Conservation (phyloP, 2,888 invertebrate species). For the Acleris literana region DNA sequence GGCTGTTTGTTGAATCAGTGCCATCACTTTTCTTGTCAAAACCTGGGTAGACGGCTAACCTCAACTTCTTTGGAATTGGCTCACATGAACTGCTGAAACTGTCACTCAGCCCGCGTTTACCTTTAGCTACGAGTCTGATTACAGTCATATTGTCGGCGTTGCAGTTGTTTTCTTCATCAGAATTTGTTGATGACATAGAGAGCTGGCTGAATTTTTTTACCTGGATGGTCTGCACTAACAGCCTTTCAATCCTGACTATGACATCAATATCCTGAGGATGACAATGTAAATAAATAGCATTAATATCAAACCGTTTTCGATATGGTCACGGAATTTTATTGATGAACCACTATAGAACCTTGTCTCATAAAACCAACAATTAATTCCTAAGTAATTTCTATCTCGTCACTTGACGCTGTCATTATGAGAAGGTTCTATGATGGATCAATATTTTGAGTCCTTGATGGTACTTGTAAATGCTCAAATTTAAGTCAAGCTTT, state of each 20-base stretch:
- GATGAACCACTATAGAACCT: no score
- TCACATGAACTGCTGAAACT: constrained; percentile 61
- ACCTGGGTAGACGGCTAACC: constrained; percentile 44
- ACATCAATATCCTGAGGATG: constrained; percentile 62
- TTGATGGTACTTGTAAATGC: no score
- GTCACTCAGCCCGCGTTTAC: constrained; percentile 63
- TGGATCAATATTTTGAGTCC: no score
- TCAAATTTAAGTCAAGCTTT: not conserved
- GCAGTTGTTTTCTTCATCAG: constrained; percentile 60
- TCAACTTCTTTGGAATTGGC: constrained; percentile 66
- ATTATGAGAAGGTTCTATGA: no score
- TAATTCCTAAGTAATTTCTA: no score
- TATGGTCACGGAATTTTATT: no score
- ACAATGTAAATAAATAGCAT: constrained; percentile 9
- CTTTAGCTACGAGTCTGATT: constrained; percentile 53
- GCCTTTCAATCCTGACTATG: constrained; percentile 64
- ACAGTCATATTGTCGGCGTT: constrained; percentile 54
- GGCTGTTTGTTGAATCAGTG: constrained; percentile 64
- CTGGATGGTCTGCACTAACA: constrained; percentile 55
- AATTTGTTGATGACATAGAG: constrained; percentile 49
- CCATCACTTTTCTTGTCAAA: constrained; percentile 52
- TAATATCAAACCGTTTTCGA: not conserved
- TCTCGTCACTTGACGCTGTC: no score
- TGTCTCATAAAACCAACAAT: no score
- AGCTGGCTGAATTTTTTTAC: constrained; percentile 50